Percentiles rank a stretch among this genome's conserved stretches.
Conservation (phyloP, 2,888 invertebrate genomes). For the Chromoteleia sp. region DNA sequence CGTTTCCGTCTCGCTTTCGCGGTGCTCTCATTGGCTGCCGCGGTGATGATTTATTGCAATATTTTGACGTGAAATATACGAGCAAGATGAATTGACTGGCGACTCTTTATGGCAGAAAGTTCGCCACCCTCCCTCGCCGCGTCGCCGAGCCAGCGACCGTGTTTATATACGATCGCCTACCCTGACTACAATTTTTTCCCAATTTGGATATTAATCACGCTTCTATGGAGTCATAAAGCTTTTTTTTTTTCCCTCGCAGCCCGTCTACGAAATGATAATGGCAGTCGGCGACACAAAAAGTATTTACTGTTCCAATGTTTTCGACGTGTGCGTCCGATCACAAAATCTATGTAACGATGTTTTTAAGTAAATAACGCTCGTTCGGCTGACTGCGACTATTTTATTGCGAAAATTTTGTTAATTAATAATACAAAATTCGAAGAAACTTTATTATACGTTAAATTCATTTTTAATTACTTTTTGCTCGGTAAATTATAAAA, state of each 20-base stretch:
- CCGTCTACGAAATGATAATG: constrained; percentile 60
- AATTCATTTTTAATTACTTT: neutral
- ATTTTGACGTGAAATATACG: constrained; percentile 83
- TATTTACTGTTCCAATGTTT: constrained; percentile 36
- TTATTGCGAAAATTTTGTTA: too few relatives aligned
- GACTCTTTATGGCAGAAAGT: constrained; percentile 81
- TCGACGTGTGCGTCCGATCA: constrained; percentile 34
- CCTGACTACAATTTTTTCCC: constrained; percentile 74
- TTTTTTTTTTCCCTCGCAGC: constrained; percentile 41
- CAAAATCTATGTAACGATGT: constrained; percentile 2
- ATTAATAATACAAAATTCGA: too few relatives aligned
- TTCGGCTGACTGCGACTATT: too few relatives aligned
- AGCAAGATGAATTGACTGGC: constrained; percentile 83
- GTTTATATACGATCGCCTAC: constrained; percentile 70
- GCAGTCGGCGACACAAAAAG: constrained; percentile 52
- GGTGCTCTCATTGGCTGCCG: constrained; percentile 72
- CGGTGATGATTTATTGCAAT: constrained; percentile 83
- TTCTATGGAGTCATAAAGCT: constrained; percentile 68
- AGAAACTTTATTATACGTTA: neutral
- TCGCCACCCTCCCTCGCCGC: constrained; percentile 77
- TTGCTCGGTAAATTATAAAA: too few relatives aligned
- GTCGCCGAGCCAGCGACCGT: constrained; percentile 65
- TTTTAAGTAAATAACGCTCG: too few relatives aligned
- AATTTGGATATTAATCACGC: constrained; percentile 76
- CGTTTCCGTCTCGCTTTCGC: constrained; percentile 68